Evolutionary conservation across 2,113 vertebrate species (phyloP).

Genomic region (Oxyura jamaicensis): DNA sequence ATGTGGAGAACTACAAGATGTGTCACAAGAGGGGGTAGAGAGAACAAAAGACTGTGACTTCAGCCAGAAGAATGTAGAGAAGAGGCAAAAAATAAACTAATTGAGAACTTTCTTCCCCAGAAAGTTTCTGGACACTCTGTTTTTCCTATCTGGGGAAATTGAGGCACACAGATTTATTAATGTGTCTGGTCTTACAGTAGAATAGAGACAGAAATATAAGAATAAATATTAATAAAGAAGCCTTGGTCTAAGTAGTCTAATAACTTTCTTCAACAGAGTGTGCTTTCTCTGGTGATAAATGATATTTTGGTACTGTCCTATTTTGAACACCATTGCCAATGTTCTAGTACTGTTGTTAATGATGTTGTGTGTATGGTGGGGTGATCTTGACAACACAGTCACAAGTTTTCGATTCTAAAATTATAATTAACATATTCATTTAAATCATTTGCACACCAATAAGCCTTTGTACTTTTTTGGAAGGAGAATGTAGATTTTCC

Average conservation of each 20-base stretch:
- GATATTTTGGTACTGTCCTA: background rate
- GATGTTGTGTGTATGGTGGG: background rate
- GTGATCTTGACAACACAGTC: background rate
- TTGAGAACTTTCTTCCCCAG: background rate
- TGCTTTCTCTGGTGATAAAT: background rate
- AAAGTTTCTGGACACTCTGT: background rate
- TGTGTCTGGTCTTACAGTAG: background rate
- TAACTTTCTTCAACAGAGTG: background rate
- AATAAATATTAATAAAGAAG: background rate
- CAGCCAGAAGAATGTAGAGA: background rate
- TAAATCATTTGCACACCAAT: background rate
- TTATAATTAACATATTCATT: background rate
- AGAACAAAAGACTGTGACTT: background rate
- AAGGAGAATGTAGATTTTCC: background rate
- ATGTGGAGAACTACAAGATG: background rate
- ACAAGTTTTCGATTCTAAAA: background rate
- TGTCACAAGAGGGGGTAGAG: accelerated
- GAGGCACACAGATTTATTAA: accelerated
- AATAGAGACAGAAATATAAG: background rate
- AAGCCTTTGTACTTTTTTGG: background rate
- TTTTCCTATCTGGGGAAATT: background rate
- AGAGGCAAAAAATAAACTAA: background rate
- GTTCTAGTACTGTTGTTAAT: background rate
- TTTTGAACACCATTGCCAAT: background rate
- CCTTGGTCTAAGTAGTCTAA: background rate